phyloP scores from a whole-genome alignment of 2,113 vertebrate genomes.

The Megaleporinus macrocephalus region DNA sequence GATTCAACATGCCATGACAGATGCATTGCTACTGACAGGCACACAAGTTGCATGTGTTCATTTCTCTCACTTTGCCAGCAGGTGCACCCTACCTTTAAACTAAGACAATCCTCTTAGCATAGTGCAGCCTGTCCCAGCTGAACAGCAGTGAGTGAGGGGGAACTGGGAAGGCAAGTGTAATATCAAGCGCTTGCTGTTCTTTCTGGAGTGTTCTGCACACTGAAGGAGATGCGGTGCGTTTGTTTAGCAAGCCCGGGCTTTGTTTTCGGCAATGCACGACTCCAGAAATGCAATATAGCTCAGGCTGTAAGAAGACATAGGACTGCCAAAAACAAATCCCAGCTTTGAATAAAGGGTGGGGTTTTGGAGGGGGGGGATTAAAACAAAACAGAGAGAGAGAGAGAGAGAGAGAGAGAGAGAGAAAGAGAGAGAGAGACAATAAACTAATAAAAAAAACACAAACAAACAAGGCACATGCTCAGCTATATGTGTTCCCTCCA shows the following conservation, averaged over 20 bases:
- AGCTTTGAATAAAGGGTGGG: constrained; percentile 55
- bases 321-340: constrained; percentile 51
- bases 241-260: constrained; percentile 51
- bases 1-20: constrained; percentile 1
- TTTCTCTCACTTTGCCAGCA: constrained; percentile 27
- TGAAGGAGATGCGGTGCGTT: constrained; percentile 27
- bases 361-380: constrained; percentile 36
- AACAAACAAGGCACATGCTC: constrained; percentile 18
- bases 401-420: background rate
- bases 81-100: constrained; percentile 22
- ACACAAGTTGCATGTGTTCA: constrained; percentile 6
- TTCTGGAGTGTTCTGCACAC: background rate
- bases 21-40: constrained; percentile 21
- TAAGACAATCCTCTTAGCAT: constrained; percentile 8
- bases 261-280: constrained; percentile 59
- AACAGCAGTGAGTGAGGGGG: constrained; percentile 23
- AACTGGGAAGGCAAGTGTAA: constrained; percentile 42
- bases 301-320: constrained; percentile 30
- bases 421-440: constrained; percentile 5
- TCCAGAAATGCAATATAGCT: constrained; percentile 23
- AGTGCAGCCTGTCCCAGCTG: constrained; percentile 10
- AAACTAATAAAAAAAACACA: constrained; percentile 32
- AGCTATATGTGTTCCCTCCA: constrained; percentile 27
- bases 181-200: constrained; percentile 24
- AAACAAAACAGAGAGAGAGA: constrained; percentile 47